Percentiles rank a stretch among this genome's conserved stretches.
phyloP scores from a whole-genome alignment of 2,888 invertebrate genomes.

The Dryadula phaetusa region DNA sequence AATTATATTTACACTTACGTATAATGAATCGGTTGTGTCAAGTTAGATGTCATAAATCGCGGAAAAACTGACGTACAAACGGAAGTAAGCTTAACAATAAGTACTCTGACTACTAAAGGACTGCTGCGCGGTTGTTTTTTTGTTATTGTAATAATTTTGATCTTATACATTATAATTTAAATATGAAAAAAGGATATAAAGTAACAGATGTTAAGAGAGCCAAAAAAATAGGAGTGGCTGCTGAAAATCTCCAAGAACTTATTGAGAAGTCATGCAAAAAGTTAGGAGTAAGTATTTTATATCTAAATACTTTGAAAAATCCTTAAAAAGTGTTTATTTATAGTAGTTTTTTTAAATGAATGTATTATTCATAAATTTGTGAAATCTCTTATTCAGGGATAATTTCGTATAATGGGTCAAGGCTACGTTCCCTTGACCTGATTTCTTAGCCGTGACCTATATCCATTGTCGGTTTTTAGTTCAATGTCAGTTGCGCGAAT shows the following conservation, averaged over 20 bases:
- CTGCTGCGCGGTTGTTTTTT: constrained; percentile 38
- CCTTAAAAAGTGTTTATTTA: not conserved
- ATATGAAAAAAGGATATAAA: constrained; percentile 88
- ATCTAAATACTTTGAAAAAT: not conserved
- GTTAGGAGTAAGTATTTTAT: constrained; percentile 80
- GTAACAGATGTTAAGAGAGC: constrained; percentile 88
- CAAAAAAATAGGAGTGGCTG: constrained; percentile 89
- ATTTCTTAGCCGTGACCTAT: constrained; percentile 55
- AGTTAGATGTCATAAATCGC: constrained; percentile 27
- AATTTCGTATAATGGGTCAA: constrained; percentile 56
- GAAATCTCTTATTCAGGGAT: not conserved
- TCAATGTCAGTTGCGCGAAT: constrained; percentile 76
- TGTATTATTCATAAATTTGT: constrained; percentile 3
- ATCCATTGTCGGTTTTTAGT: constrained; percentile 62
- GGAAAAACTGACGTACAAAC: constrained; percentile 32
- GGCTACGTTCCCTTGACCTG: constrained; percentile 55
- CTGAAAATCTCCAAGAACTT: constrained; percentile 86
- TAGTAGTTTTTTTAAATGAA: not conserved
- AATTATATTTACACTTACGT: not conserved
- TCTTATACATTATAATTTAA: constrained; percentile 32
- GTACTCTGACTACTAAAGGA: constrained; percentile 15
- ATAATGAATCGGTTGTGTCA: constrained; percentile 12
- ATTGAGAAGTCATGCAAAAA: constrained; percentile 88
- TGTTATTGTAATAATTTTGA: constrained; percentile 30
- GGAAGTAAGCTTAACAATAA: constrained; percentile 28